Conservation (phyloP, 2,113 vertebrate genomes). For the Cichladusa arquata region DNA sequence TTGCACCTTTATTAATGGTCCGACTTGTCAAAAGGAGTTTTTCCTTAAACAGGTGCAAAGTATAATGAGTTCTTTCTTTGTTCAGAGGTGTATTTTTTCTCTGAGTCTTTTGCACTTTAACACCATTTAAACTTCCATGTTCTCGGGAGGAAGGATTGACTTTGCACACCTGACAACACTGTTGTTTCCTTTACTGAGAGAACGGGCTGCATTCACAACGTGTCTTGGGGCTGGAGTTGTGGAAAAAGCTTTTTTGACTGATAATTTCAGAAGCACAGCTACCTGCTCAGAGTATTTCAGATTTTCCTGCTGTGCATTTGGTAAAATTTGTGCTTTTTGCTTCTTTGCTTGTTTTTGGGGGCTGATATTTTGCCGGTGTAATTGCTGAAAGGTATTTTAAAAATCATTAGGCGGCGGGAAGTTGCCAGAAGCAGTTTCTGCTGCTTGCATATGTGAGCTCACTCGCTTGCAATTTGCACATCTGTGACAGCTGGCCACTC, state of each 20-base stretch:
- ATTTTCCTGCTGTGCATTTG: not conserved
- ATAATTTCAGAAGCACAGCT: not conserved
- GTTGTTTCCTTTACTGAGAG: not conserved
- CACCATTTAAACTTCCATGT: conserved; percentile 78
- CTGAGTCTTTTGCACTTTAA: conserved; percentile 70
- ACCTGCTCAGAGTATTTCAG: not conserved
- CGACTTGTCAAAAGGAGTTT: conserved; percentile 58
- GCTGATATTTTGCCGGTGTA: not conserved
- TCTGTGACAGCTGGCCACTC: not conserved
- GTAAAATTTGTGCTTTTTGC: not conserved
- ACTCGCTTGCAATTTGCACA: not conserved
- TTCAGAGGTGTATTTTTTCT: conserved; percentile 69
- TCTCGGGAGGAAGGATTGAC: conserved; percentile 66
- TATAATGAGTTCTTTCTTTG: conserved; percentile 68
- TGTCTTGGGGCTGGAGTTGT: not conserved
- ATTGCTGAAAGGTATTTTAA: not conserved
- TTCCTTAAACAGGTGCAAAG: conserved; percentile 84
- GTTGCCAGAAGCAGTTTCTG: not conserved
- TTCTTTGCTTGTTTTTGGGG: not conserved
- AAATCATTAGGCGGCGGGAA: not conserved
- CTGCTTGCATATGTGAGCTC: not conserved
- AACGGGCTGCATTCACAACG: not conserved
- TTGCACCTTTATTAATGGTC: conserved; percentile 61
- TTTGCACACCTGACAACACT: not conserved
- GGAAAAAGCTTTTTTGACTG: not conserved